Evolutionary conservation across 2,888 invertebrate genomes (phyloP), one percentile per base, ranked within the genome.

Genomic region (Pachymerium ferrugineum): DNA sequence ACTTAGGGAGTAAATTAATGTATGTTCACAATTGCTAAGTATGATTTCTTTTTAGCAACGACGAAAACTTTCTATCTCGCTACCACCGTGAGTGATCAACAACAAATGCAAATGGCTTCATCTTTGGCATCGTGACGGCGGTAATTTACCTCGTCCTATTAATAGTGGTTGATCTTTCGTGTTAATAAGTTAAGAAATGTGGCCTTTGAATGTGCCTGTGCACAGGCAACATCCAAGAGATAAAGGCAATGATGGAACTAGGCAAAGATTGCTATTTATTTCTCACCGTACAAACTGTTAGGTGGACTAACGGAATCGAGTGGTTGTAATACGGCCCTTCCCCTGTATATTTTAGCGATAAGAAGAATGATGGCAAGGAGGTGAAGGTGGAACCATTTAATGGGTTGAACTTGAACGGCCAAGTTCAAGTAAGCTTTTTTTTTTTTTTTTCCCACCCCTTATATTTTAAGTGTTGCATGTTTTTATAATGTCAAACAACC

Each of bases 41-140:
- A n/a, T n/a, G n/a, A n/a, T n/a, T n/a, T n/a, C n/a, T n/a, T n/a
- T n/a, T n/a, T n/a, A n/a, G n/a, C n/a, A n/a, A n/a, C n/a, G n/a
- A n/a, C n/a, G n/a, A n/a, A n/a, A n/a, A n/a, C n/a, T n/a, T n/a
- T n/a, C n/a, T n/a, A n/a, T n/a, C n/a, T n/a, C n/a, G n/a, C n/a
- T n/a, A n/a, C n/a, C n/a, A 72, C 71, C 72, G 54, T 68, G 73
- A 30, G 22, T 31, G 70, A 71, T 47, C 73, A 31, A 42, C 70
- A 69, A 38, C 70, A 31, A 6, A 31, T 19, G 33, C 42, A 74
- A 62, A 33, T 74, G 81, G 80, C 14, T 88, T 91, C 74, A 92
- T 96, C 79, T 90, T 95, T 78, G 92, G 92, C 76, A 89, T 95
- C 78, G 92, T 94, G 33, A 86, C 95, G 75, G 90, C 89, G 54